Conservation (phyloP, 2,888 invertebrate species). For the Elegia similella region DNA sequence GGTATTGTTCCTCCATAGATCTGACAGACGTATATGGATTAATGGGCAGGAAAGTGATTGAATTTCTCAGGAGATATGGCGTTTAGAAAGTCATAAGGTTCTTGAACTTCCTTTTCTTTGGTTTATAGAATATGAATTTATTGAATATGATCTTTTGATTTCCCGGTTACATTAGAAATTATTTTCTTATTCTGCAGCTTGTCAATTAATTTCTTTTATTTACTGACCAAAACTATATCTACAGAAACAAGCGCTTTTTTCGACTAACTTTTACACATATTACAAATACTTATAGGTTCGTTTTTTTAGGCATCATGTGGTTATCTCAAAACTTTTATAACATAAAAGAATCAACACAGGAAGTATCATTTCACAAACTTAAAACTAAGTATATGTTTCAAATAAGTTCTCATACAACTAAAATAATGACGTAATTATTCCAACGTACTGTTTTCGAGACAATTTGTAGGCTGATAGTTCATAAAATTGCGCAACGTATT, state of each 20-base stretch:
- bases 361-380: no score
- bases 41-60: slow-evolving; percentile 4
- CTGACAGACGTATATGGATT: slow-evolving; percentile 12
- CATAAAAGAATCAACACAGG: no score
- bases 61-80: background rate
- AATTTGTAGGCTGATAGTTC: slow-evolving; percentile 2
- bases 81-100: slow-evolving; percentile 1
- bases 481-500: slow-evolving; percentile 2
- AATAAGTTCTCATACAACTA: background rate
- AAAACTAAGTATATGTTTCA: no score
- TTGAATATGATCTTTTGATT: background rate
- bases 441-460: background rate
- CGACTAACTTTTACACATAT: background rate
- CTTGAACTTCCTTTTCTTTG: background rate
- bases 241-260: no score
- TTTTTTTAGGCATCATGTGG: no score
- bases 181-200: background rate
- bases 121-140: background rate
- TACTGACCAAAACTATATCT: no score
- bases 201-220: background rate
- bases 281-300: background rate
- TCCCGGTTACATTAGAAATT: background rate
- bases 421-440: slow-evolving; percentile 8
- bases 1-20: slow-evolving; percentile 32
- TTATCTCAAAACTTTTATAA: no score